These are phyloP conservation scores for Aphelocoma coerulescens DNA, from an alignment of 2,113 vertebrate species.

Conservation along the genomic window DNA sequence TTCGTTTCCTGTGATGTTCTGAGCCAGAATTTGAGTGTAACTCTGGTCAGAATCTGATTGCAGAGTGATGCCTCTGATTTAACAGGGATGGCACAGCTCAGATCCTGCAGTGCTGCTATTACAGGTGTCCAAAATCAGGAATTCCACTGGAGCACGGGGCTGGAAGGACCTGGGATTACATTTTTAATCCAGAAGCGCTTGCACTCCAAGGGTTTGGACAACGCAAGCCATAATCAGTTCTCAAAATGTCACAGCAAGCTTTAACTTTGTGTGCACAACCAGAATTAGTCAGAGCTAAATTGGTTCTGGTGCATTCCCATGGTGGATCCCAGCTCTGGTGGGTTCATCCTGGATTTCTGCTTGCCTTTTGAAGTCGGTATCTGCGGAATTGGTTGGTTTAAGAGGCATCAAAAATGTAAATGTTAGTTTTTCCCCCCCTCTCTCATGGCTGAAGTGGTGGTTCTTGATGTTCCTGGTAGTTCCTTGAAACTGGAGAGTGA, in stretches of 20 bases:
- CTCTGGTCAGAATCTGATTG: not conserved
- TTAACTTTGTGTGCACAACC: not conserved
- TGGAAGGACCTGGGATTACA: not conserved
- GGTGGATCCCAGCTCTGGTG: not conserved
- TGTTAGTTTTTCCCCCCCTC: not conserved
- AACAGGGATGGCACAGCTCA: not conserved
- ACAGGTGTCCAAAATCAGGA: not conserved
- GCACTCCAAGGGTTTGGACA: not conserved
- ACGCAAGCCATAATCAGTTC: fast-evolving
- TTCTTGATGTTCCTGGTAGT: not conserved
- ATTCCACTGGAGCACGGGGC: not conserved
- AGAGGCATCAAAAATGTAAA: not conserved
- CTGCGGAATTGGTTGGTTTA: not conserved
- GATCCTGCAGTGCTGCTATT: not conserved
- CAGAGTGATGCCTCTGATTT: not conserved
- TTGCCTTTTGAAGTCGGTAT: not conserved
- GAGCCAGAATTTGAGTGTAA: not conserved
- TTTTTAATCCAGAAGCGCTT: not conserved
- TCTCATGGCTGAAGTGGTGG: not conserved
- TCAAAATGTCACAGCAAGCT: not conserved
- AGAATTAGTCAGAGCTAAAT: not conserved
- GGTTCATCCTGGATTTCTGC: not conserved
- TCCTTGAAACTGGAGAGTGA: not conserved
- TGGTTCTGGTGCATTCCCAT: not conserved
- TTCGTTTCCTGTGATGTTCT: not conserved